Percentiles rank a stretch among this genome's conserved stretches.
Evolutionary conservation across 1,140 invertebrate species (phyloP).

Genomic region (Chymomyza costata): DNA sequence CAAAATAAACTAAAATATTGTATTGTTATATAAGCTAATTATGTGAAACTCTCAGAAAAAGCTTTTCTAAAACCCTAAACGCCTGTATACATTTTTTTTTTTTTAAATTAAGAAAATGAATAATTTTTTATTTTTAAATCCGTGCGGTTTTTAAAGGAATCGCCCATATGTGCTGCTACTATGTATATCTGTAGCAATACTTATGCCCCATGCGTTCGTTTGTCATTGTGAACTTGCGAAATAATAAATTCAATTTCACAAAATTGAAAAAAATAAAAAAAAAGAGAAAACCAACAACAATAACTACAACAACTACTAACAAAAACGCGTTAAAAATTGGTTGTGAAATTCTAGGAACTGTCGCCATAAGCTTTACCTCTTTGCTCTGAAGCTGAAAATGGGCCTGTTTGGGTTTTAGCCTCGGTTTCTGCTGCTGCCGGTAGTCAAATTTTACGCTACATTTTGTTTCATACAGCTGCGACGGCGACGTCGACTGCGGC

Average conservation of each 20-base stretch:
- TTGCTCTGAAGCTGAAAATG: constrained; percentile 2
- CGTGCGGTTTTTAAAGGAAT: too few species aligned
- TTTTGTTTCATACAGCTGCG: constrained; percentile 12
- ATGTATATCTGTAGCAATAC: too few species aligned
- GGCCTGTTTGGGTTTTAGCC: not conserved
- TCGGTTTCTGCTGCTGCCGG: constrained; percentile 7
- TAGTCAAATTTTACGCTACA: constrained; percentile 37
- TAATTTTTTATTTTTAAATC: too few species aligned
- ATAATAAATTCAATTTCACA: constrained; percentile 70
- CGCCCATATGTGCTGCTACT: too few species aligned
- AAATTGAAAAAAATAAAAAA: constrained; percentile 41
- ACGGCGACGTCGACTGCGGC: not conserved
- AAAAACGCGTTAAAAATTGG: constrained; percentile 42
- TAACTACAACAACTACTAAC: constrained; percentile 6
- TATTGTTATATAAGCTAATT: too few species aligned
- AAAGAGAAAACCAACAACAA: constrained; percentile 32
- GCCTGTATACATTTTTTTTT: too few species aligned
- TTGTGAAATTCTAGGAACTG: constrained; percentile 60
- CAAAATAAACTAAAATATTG: too few species aligned
- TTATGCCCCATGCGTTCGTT: too few species aligned
- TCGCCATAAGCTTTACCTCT: constrained; percentile 20
- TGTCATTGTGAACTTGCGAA: constrained; percentile 47
- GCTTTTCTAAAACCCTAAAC: too few species aligned
- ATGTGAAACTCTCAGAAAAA: too few species aligned
- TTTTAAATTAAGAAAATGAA: too few species aligned